Evolutionary conservation across 30 jellyfish, hydroid and myxozoan genomes (phyloP).

Genomic region (Rhopilema esculentum): DNA sequence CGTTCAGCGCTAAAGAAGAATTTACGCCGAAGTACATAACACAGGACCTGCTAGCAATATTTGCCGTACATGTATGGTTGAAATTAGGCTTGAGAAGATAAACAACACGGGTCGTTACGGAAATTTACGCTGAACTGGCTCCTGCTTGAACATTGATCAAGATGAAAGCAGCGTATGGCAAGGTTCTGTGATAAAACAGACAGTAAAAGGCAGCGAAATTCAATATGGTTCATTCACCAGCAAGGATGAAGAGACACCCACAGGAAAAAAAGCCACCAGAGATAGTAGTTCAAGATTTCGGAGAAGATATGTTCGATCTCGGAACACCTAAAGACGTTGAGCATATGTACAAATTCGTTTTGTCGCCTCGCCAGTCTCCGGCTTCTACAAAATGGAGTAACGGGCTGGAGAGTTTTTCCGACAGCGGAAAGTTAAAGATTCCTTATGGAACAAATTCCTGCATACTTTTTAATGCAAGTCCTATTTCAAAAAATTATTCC

Average conservation of each 20-base stretch:
- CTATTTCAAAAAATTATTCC: conserved; percentile 8
- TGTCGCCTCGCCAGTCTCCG: conserved; percentile 75
- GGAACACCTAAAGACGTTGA: conserved; percentile 87
- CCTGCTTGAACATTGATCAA: not conserved
- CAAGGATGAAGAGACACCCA: conserved; percentile 36
- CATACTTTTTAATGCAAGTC: conserved; percentile 68
- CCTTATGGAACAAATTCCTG: conserved; percentile 81
- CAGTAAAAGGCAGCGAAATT: conserved; percentile 23
- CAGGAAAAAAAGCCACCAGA: conserved; percentile 72
- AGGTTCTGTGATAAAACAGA: not conserved
- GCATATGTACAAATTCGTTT: conserved; percentile 65
- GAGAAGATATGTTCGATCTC: conserved; percentile 82
- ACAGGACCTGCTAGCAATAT: conserved; percentile 65
- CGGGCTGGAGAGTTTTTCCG: conserved; percentile 60
- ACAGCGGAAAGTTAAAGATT: conserved; percentile 58
- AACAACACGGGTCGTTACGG: not conserved
- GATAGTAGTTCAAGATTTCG: conserved; percentile 76
- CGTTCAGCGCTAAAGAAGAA: conserved; percentile 46
- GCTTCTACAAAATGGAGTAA: conserved; percentile 63
- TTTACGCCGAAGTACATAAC: conserved; percentile 8
- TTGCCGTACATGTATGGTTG: not conserved
- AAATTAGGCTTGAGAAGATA: not conserved
- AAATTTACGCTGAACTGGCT: not conserved
- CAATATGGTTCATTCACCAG: conserved; percentile 76
- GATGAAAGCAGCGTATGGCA: not conserved